Conservation (phyloP, 1,140 invertebrate species). For the Anoplolepis gracilipes region DNA sequence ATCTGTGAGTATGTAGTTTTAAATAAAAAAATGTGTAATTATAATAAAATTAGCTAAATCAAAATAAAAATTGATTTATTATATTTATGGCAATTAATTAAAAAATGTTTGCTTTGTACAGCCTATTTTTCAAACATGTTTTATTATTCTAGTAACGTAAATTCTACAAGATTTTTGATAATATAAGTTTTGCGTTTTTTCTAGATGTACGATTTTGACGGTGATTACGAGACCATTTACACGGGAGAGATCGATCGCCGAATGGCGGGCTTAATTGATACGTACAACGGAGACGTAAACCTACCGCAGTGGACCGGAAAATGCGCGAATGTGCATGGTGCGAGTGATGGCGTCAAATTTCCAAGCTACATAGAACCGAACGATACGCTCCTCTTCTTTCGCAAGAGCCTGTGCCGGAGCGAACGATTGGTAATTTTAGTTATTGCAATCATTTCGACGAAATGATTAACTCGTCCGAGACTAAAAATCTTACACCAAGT, state of each 20-base stretch:
- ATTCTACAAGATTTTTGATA: background rate
- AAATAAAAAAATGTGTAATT: background rate
- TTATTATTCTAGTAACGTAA: background rate
- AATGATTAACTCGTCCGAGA: background rate
- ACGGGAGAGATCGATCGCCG: conserved; percentile 89
- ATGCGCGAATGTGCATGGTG: conserved; percentile 92
- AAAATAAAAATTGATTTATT: background rate
- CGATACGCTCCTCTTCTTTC: conserved; percentile 91
- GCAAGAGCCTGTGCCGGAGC: conserved; percentile 93
- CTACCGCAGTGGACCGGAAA: conserved; percentile 92
- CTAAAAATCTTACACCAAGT: background rate
- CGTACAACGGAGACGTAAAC: conserved; percentile 89
- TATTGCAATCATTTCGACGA: background rate
- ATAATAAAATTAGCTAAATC: background rate
- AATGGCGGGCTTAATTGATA: conserved; percentile 90
- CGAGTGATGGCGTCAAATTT: conserved; percentile 95
- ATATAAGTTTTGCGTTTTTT: conserved; percentile 60
- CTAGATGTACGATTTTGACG: conserved; percentile 95
- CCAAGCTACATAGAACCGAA: conserved; percentile 89
- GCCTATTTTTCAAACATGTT: background rate
- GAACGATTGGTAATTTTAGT: conserved; percentile 87
- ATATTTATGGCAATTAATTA: background rate
- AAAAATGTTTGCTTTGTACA: background rate
- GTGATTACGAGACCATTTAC: conserved; percentile 92
- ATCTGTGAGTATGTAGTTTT: background rate